Evolutionary conservation across 2,888 invertebrate species (phyloP), one percentile per base, ranked within the genome.

Genomic region (Apodemia zela): DNA sequence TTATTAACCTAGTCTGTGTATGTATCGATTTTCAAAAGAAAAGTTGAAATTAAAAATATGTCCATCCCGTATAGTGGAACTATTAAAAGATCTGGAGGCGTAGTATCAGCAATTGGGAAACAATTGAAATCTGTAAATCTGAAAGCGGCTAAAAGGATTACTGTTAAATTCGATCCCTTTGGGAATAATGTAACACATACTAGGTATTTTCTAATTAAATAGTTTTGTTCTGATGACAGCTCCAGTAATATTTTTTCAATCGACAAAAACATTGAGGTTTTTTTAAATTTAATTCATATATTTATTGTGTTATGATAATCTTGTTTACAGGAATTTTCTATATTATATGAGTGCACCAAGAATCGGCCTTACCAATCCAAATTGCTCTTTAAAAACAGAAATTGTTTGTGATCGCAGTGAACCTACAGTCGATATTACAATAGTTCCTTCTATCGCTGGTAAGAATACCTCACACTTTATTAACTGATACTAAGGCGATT

Each of bases 101-200:
- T 96, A 63, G 91, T 94, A 61, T 94, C 95, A 75, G 96, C 96
- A 57, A 95, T 97, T 72, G 87, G 85, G 61, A 95, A 96, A 84
- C 95, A 97, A 82, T 73, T 97, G 63, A 94, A 92, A 78, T 75
- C 81, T 68, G 83, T 97, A 11, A 96, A 95, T 90, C 91, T 97
- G 66, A 96, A 96, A 81, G 96, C 96, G 57, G 95, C 96, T 0
- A 95, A 95, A 75, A 93, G 94, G 83, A 93, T 98, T 66, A 93
- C 94, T 62, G 94, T 97, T 62, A 94, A 95, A 84, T 97, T 97
- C 78, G 97, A 98, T 88, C 97, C 98, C 5, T 97, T 97, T 83
- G 93, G 94, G 73, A 92, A 94, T 73, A 94, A 95, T 84, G 94
- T 95, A 65, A 89, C 87, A 67, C 93, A 93, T 69, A 93, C 93